Evolutionary conservation across 2,888 invertebrate genomes (phyloP).

Genomic region (Agelastica alni): DNA sequence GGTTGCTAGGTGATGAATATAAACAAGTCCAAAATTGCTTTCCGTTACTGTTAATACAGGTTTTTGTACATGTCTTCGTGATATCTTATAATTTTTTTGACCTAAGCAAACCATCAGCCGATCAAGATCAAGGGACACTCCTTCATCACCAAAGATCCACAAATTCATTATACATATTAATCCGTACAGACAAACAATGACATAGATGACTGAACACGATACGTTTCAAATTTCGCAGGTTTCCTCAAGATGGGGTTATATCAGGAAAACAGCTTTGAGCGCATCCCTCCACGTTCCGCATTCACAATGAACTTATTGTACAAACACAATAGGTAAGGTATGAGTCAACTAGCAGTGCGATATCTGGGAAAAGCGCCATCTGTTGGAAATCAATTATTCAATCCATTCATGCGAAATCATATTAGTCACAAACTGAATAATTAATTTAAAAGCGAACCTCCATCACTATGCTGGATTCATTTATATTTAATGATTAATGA

Average conservation of each 20-base stretch:
- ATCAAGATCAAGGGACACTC: no score
- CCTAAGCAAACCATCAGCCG: no score
- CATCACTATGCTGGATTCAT: not conserved
- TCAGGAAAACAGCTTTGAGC: constrained; percentile 7
- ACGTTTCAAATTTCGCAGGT: not conserved
- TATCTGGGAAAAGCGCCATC: constrained; percentile 37
- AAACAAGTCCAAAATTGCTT: no score
- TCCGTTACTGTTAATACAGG: no score
- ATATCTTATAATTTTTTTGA: no score
- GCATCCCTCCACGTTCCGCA: constrained; percentile 1
- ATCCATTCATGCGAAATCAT: constrained; percentile 37
- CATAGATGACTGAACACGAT: not conserved
- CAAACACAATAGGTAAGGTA: constrained; percentile 19
- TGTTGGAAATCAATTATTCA: constrained; percentile 40
- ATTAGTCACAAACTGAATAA: constrained; percentile 35
- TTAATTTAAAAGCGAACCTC: constrained; percentile 23
- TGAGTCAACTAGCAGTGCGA: constrained; percentile 21
- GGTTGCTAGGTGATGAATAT: no score
- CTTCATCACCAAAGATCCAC: no score
- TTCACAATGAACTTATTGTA: constrained; percentile 16
- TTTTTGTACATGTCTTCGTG: no score
- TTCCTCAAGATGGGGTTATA: constrained; percentile 4
- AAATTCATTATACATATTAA: not conserved
- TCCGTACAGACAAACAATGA: not conserved
- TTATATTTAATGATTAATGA: constrained; percentile 2